Percentiles rank a stretch among this genome's conserved stretches.
phyloP scores from a whole-genome alignment of 2,888 invertebrate species.

The Epiblema foenella region DNA sequence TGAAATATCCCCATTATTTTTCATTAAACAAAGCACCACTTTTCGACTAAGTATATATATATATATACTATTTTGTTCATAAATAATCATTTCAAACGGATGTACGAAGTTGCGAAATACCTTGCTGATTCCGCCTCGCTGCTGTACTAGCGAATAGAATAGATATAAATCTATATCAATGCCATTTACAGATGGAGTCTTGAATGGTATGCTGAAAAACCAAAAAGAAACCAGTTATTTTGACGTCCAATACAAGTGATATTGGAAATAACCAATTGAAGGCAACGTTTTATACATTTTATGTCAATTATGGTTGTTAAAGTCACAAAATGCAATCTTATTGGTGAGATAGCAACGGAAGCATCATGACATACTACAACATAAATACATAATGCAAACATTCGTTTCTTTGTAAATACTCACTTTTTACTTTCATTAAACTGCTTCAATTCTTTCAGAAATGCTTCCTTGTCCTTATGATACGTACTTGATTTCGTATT shows the following conservation, averaged over 20 bases:
- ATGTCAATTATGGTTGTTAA: background rate
- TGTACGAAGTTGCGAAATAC: no score
- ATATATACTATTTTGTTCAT: no score
- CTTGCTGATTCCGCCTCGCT: constrained; percentile 97
- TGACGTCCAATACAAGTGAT: background rate
- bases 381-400: constrained; percentile 27
- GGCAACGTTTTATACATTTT: background rate
- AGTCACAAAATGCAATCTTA: constrained; percentile 7
- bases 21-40: background rate
- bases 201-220: constrained; percentile 86
- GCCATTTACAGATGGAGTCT: constrained; percentile 92
- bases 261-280: background rate
- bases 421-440: constrained; percentile 97
- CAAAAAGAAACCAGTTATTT: constrained; percentile 54
- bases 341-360: constrained; percentile 15
- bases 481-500: constrained; percentile 87
- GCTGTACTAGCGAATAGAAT: constrained; percentile 95
- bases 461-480: constrained; percentile 90
- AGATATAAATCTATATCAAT: constrained; percentile 96
- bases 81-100: no score
- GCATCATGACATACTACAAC: constrained; percentile 38
- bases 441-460: constrained; percentile 93
- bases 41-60: no score
- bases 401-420: constrained; percentile 65
- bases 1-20: background rate